Evolutionary conservation across 1,140 invertebrate species (phyloP), one percentile per base, ranked within the genome.

Genomic region (Bemisia tabaci): DNA sequence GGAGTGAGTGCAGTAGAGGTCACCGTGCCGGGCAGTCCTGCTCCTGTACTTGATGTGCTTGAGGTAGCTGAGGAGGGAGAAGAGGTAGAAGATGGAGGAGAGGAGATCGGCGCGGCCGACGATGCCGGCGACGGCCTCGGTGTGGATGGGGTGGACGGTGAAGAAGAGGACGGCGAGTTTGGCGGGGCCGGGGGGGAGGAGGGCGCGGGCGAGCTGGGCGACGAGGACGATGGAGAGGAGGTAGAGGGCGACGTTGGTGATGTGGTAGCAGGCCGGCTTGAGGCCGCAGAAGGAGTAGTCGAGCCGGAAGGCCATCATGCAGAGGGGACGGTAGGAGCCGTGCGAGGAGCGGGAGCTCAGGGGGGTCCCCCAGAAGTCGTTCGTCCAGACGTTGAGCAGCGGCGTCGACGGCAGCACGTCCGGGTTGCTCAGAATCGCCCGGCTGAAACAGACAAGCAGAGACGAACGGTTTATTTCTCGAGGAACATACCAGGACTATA

Each of bases 61-160:
- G 63, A 83, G 81, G 76, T 92, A 94, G n/a, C 86, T 82, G 64
- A 94, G 81, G 73, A 97, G 89, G 70, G 92, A 87, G 26, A 90
- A 77, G 62, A 97, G 82, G 72, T 91, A 94, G 77, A 96, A 90
- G 68, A 94, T 87, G 73, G 92, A 93, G 23, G 92, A 91, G 17
- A 93, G 84, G 21, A 96, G 81, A 79, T 98, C 95, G 2, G 95
- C 95, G 70, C 94, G 82, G 17, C 95, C 95, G 17, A 97, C 94
- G 64, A 97, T 85, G n/a, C 93, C 92, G 17, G 93, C 92, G 11
- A 97, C 94, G 1, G 94, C 92, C 79, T 97, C 95, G 33, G 91
- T 92, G 78, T 98, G 95, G 70, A 98, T 86, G 22, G 95, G 95
- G 81, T 98, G 95, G 0, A 91, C 86, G 26, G 94, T 92, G 79